A percentile compares a stretch with the other conserved stretches of the same genome.
Conservation (phyloP, 2,888 invertebrate genomes). For the Nesidiocoris tenuis region DNA sequence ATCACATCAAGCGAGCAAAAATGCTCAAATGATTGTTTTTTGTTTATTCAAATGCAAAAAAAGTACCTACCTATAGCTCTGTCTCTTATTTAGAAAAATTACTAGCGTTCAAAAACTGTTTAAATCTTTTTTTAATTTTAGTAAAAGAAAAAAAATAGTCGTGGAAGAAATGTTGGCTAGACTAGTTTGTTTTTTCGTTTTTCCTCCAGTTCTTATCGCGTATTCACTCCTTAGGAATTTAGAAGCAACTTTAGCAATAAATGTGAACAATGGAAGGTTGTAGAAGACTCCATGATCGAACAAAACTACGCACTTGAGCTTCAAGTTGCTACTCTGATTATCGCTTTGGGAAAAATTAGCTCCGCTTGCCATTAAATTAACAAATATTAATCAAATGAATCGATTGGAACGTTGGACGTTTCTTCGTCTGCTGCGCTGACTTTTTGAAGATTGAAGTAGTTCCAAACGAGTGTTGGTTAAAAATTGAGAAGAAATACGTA, state of each 20-base stretch:
- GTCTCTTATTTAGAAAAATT: neutral
- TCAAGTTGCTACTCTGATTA: slow-evolving; percentile 26
- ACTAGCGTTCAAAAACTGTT: neutral
- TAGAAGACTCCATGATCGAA: slow-evolving; percentile 27
- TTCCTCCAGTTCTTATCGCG: slow-evolving; percentile 11
- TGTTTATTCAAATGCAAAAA: too few relatives aligned
- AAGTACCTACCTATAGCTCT: too few relatives aligned
- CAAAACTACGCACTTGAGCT: slow-evolving; percentile 12
- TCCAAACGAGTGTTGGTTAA: neutral
- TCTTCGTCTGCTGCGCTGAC: neutral
- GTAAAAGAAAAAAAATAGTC: slow-evolving; percentile 23
- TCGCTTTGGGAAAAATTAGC: slow-evolving; percentile 36
- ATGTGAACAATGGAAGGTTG: slow-evolving; percentile 42
- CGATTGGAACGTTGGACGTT: neutral
- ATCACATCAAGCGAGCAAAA: slow-evolving; percentile 19
- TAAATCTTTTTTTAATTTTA: slow-evolving; percentile 5
- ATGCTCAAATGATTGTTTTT: too few relatives aligned
- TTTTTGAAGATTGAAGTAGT: neutral
- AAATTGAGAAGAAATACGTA: slow-evolving; percentile 28
- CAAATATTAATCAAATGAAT: neutral
- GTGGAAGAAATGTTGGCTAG: slow-evolving; percentile 39
- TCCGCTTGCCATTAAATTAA: slow-evolving; percentile 31
- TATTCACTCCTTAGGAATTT: slow-evolving; percentile 33
- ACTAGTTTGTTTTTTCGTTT: slow-evolving; percentile 34
- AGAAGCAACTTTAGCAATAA: slow-evolving; percentile 42